Evolutionary conservation across 2,888 invertebrate species (phyloP), one percentile per base, ranked within the genome.

Genomic region (Orthonevra nobilis): DNA sequence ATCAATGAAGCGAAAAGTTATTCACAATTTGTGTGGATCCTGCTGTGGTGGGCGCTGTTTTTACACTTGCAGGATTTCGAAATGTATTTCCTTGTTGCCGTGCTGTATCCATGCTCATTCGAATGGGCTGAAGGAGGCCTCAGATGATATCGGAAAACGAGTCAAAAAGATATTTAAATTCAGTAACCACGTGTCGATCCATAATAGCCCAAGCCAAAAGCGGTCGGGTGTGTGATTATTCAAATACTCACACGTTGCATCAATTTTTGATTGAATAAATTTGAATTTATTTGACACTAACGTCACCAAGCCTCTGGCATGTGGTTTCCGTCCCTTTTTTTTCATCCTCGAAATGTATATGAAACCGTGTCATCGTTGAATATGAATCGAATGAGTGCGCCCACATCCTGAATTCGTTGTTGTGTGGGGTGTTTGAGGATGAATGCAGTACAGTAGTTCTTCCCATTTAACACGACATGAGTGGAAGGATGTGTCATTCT

Each of bases 371-470:
- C 40, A 38, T 54, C 44, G 61, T 66, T 74, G 74, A 68, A 74
- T 74, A 74, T 60, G 60, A 68, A 74, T 69, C 54, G 44, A 54
- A 52, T 68, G 38, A 14, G 38, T 32, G 10, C 6, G 28, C 15
- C 3, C 23, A 15, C 52, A 32, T 40, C 26, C 52, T 17, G 3
- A 12, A 2, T 32, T 12, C 44, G 52, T 54, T 42, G 52, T 54
- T 44, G 44, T 64, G 52, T 32, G 32, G 38, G 4, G n/a, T n/a
- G n/a, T n/a, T n/a, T n/a, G 26, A 36, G 23, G 12, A 20, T 5
- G 12, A 14, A 36, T 36, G n/a, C 10, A 15, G 12, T 14, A 34
- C 6, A 14, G 5, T 15, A 10, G 30, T 40, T 38, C 17, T 28
- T 56, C 2, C 12, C n/a, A 12, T 34, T 50, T 34, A 26, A 34